phyloP scores from a whole-genome alignment of 1,140 invertebrate genomes.

The Pogonomyrmex barbatus region DNA sequence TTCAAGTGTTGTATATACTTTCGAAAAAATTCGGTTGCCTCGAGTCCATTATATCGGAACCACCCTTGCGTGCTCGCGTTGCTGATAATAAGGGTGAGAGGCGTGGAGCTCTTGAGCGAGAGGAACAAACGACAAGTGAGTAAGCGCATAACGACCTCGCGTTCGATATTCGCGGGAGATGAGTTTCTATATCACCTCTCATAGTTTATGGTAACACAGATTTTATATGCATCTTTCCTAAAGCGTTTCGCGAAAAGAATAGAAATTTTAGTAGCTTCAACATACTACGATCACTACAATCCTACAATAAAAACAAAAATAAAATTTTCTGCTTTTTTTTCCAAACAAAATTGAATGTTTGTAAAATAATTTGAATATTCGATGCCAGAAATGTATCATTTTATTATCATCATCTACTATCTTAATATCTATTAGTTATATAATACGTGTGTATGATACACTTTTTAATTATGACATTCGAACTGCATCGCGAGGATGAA shows the following conservation, averaged over 20 bases:
- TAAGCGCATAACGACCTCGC: slow-evolving; percentile 67
- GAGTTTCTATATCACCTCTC: slow-evolving; percentile 54
- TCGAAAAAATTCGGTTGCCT: slow-evolving; percentile 56
- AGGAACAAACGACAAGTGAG: slow-evolving; percentile 69
- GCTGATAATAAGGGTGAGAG: slow-evolving; percentile 64
- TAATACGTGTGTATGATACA: slow-evolving; percentile 19
- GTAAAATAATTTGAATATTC: slow-evolving; percentile 15
- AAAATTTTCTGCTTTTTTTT: not conserved
- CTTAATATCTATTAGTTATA: slow-evolving; percentile 10
- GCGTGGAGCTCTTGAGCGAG: slow-evolving; percentile 47
- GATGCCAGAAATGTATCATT: not conserved
- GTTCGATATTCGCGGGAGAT: slow-evolving; percentile 55
- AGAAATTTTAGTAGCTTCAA: not conserved
- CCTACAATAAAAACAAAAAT: not conserved
- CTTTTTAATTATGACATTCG: slow-evolving; percentile 54
- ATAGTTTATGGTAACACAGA: slow-evolving; percentile 19
- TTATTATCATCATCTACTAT: slow-evolving; percentile 9
- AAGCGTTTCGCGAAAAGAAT: not conserved
- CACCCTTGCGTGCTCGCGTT: slow-evolving; percentile 58
- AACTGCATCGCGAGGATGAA: not conserved
- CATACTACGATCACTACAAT: not conserved
- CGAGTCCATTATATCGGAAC: slow-evolving; percentile 69
- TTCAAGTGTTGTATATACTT: slow-evolving; percentile 62
- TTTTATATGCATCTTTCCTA: not conserved
- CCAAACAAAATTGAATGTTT: slow-evolving; percentile 1